Conservation (phyloP, 1,140 invertebrate genomes). For the Temnothorax nylanderi region DNA sequence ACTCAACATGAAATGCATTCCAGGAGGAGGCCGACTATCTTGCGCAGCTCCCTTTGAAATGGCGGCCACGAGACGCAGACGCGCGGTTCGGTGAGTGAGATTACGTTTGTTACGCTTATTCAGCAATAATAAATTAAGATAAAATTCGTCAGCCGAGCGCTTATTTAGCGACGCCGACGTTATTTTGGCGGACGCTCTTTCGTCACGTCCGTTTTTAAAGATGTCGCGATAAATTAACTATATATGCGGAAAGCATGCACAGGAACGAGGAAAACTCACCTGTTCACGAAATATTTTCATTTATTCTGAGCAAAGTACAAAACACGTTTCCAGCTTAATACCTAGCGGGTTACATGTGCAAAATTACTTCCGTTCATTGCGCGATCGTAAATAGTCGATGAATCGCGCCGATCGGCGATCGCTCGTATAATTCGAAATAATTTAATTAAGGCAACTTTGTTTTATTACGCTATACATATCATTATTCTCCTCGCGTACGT, state of each 20-base stretch:
- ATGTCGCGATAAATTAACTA: background rate
- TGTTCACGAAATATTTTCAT: conserved; percentile 59
- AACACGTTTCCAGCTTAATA: conserved; percentile 74
- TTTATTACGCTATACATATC: conserved; percentile 66
- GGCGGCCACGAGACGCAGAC: background rate
- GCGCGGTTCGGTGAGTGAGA: background rate
- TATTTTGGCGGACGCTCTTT: background rate
- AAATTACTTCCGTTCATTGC: conserved; percentile 43
- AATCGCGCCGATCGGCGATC: background rate
- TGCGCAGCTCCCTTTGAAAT: background rate
- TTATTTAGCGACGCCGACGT: background rate
- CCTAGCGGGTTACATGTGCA: conserved; percentile 62
- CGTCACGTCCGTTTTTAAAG: background rate
- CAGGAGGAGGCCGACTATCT: background rate
- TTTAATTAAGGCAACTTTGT: conserved; percentile 82
- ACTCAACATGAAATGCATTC: background rate
- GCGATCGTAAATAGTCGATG: conserved; percentile 20
- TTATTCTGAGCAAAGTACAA: conserved; percentile 82
- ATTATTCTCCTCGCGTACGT: conserved; percentile 67
- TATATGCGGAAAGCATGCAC: too few relatives aligned
- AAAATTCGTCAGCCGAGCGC: background rate
- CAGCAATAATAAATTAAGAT: background rate
- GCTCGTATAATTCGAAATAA: conserved; percentile 74
- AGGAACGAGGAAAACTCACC: background rate
- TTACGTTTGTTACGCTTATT: background rate